A percentile compares a stretch with the other conserved stretches of the same genome.
phyloP scores from a whole-genome alignment of 2,113 vertebrate genomes.

The Pelecanus crispus region DNA sequence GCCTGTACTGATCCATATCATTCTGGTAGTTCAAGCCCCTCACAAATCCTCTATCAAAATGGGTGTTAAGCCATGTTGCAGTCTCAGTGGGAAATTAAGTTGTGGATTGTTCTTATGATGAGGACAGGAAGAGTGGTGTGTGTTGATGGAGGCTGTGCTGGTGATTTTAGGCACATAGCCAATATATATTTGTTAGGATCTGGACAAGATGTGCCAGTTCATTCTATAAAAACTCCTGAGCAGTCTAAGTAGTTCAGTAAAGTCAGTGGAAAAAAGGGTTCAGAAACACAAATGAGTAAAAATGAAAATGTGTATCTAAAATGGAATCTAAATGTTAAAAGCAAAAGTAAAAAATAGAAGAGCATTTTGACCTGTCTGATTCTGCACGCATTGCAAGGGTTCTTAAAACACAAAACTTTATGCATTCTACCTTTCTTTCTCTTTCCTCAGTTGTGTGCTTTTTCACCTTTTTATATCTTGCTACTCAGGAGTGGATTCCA shows the following conservation, averaged over 20 bases:
- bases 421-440: neutral
- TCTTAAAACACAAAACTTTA: neutral
- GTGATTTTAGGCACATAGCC: neutral
- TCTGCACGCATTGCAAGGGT: neutral
- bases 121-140: neutral
- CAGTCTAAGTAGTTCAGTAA: neutral
- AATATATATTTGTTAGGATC: neutral
- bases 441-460: neutral
- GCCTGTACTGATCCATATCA: neutral
- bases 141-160: neutral
- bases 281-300: neutral
- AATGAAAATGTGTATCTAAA: neutral
- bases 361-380: neutral
- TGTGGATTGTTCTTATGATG: neutral
- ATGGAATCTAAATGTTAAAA: neutral
- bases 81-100: neutral
- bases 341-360: neutral
- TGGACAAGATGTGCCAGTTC: neutral
- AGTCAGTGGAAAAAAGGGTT: neutral
- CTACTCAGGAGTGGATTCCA: neutral
- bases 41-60: slow-evolving; percentile 10
- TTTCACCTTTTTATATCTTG: neutral
- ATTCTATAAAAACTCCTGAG: neutral
- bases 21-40: neutral
- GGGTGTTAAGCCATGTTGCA: neutral